Percentiles rank a stretch among this genome's conserved stretches.
These are phyloP conservation scores for Myrmecophaga tridactyla DNA, from an alignment of 2,113 vertebrate genomes.

Conservation along the genomic window DNA sequence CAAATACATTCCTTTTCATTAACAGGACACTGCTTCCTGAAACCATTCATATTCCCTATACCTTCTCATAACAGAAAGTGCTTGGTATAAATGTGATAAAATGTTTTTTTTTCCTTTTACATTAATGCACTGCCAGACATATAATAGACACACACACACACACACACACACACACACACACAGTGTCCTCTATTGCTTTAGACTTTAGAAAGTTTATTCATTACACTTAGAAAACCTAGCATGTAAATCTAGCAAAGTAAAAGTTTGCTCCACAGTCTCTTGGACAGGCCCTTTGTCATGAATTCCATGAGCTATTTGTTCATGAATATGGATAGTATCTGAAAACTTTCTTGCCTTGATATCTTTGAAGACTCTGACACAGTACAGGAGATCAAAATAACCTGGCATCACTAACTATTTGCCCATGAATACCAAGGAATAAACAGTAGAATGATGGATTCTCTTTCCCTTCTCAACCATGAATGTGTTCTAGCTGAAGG, in stretches of 20 bases:
- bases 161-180: not conserved
- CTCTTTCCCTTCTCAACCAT: conserved; percentile 67
- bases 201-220: conserved; percentile 50
- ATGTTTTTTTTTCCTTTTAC: not conserved
- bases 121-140: not conserved
- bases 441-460: conserved; percentile 71
- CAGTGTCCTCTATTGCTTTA: not conserved
- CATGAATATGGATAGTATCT: conserved; percentile 67
- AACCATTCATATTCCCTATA: not conserved
- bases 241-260: conserved; percentile 39
- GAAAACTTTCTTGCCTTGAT: conserved; percentile 64
- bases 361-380: conserved; percentile 74
- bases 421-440: conserved; percentile 66
- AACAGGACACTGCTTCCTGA: not conserved
- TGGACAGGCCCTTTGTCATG: conserved; percentile 40
- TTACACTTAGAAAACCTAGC: conserved; percentile 34
- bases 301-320: conserved; percentile 60
- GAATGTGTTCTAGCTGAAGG: conserved; percentile 38
- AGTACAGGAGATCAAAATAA: conserved; percentile 70
- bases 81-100: not conserved
- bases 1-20: conserved; percentile 6
- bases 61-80: not conserved
- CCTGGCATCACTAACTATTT: conserved; percentile 30
- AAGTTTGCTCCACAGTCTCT: conserved; percentile 26
- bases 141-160: not conserved